phyloP scores from a whole-genome alignment of 2,113 vertebrate species.

The Crotalus horridus region DNA sequence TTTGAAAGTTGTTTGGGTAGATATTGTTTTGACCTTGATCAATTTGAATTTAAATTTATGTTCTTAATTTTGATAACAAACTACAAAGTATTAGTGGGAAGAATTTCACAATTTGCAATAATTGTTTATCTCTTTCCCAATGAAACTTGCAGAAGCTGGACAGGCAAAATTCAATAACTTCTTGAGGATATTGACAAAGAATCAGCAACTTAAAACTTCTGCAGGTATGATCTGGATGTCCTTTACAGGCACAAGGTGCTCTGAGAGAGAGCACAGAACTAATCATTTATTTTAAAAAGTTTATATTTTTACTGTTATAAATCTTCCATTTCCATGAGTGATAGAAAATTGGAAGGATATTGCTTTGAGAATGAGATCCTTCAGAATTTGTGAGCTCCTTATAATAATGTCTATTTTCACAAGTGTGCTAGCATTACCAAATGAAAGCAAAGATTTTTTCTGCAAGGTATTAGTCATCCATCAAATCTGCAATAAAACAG shows the following conservation, averaged over 20 bases:
- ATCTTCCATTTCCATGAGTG: not conserved
- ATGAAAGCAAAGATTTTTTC: not conserved
- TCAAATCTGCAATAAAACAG: not conserved
- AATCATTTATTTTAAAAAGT: not conserved
- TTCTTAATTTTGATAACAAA: not conserved
- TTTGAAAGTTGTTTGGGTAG: not conserved
- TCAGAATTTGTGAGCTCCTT: not conserved
- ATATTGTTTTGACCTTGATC: not conserved
- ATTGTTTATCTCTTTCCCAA: not conserved
- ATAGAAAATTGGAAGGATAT: not conserved
- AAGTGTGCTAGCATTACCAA: not conserved
- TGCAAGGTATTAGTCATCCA: not conserved
- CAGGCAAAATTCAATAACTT: slow-evolving; percentile 14
- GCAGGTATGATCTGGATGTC: not conserved
- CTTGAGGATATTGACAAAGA: slow-evolving; percentile 12
- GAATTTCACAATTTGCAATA: not conserved
- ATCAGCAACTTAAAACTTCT: not conserved
- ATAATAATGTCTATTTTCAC: not conserved
- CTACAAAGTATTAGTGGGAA: not conserved
- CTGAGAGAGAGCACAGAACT: not conserved
- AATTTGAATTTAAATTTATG: not conserved
- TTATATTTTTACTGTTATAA: not conserved
- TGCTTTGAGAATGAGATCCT: not conserved
- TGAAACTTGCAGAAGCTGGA: slow-evolving; percentile 7
- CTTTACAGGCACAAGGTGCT: not conserved